Percentiles rank a stretch among this genome's conserved stretches.
These are phyloP conservation scores for Falco naumanni DNA, from an alignment of 2,797 vertebrate genomes.

Conservation along the genomic window DNA sequence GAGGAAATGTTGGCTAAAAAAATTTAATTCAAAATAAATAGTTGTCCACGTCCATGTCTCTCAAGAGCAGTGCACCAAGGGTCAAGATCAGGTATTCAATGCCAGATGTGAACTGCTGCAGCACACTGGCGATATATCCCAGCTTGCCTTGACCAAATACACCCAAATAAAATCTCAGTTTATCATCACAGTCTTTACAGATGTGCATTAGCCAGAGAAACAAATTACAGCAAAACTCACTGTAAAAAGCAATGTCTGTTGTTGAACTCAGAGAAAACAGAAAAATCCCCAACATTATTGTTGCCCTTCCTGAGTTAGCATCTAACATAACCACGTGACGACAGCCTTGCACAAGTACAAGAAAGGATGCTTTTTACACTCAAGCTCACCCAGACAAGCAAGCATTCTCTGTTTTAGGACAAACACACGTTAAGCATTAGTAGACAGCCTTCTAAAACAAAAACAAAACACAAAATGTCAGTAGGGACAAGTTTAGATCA, in stretches of 20 bases:
- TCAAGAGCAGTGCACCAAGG: background rate
- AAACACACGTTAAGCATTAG: slow-evolving; percentile 54
- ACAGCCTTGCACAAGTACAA: background rate
- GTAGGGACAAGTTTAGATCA: slow-evolving; percentile 32
- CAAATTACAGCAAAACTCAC: background rate
- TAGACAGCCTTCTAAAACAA: slow-evolving; percentile 40
- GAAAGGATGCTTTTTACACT: slow-evolving; percentile 5
- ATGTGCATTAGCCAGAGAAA: background rate
- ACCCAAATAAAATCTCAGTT: background rate
- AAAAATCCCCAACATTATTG: background rate
- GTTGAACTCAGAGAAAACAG: background rate
- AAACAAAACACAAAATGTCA: slow-evolving; percentile 40
- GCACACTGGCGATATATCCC: background rate
- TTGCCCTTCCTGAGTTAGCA: background rate
- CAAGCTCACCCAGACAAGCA: background rate
- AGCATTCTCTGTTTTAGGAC: slow-evolving; percentile 8
- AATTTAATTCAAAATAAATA: background rate
- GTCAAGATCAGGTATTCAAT: background rate
- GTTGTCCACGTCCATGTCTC: background rate
- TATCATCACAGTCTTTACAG: background rate
- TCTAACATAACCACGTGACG: fast-evolving
- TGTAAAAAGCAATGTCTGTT: background rate
- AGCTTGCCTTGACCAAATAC: background rate
- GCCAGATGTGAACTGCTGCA: background rate
- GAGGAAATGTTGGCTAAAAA: background rate